phyloP scores from a whole-genome alignment of 1,140 invertebrate genomes.

The Aphis gossypii region DNA sequence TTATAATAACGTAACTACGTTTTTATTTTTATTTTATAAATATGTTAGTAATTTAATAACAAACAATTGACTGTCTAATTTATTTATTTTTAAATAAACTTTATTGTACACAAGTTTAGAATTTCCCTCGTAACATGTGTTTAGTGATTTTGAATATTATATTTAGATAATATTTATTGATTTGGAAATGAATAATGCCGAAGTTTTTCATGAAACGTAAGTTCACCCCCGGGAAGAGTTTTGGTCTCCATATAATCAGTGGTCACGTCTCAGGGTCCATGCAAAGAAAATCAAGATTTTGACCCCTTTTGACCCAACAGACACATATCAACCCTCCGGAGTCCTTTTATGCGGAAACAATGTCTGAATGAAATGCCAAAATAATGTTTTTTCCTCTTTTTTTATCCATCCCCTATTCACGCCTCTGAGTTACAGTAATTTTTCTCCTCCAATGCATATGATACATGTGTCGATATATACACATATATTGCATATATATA shows the following conservation, averaged over 20 bases:
- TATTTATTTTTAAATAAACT: not conserved
- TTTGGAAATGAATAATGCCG: not conserved
- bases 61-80: not conserved
- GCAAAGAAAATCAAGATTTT: slow-evolving; percentile 58
- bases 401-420: slow-evolving; percentile 48
- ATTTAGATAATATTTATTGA: not conserved
- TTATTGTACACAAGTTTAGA: not conserved
- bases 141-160: not conserved
- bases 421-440: slow-evolving; percentile 42
- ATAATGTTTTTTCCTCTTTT: slow-evolving; percentile 52
- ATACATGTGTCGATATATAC: not conserved
- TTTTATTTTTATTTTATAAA: not conserved
- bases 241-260: slow-evolving; percentile 49
- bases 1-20: not conserved
- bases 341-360: slow-evolving; percentile 57
- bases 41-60: not conserved
- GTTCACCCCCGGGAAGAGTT: slow-evolving; percentile 37
- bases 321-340: slow-evolving; percentile 49
- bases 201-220: slow-evolving; percentile 34
- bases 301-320: slow-evolving; percentile 49
- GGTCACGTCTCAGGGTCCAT: slow-evolving; percentile 52
- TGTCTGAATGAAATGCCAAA: slow-evolving; percentile 49
- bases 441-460: slow-evolving; percentile 46
- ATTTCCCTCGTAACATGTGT: not conserved
- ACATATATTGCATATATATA: not conserved